Percentiles rank a stretch among this genome's conserved stretches.
Evolutionary conservation across 2,797 vertebrate species (phyloP).

Genomic region (Petrocephalus sullivani): DNA sequence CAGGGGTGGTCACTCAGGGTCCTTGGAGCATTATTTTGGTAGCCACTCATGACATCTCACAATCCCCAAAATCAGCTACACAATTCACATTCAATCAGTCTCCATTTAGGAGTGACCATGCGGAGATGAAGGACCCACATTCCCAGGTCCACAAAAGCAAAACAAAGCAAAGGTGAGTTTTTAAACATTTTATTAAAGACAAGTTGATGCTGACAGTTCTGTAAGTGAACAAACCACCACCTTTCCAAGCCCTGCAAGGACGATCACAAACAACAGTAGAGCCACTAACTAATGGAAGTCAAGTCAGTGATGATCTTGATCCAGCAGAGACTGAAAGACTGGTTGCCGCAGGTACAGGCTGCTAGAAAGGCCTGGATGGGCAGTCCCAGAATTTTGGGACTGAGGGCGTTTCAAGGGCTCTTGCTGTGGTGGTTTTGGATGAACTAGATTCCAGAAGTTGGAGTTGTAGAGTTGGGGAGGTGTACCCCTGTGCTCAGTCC

Average conservation of each 20-base stretch:
- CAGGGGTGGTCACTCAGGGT: too few relatives aligned
- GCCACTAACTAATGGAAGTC: neutral
- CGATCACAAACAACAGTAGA: neutral
- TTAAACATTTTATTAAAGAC: neutral
- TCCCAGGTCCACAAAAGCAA: neutral
- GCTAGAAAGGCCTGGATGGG: neutral
- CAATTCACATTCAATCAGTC: too few relatives aligned
- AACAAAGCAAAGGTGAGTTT: neutral
- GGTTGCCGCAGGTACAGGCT: neutral
- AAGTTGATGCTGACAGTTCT: neutral
- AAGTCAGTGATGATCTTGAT: neutral
- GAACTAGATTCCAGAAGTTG: neutral
- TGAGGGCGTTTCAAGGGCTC: neutral
- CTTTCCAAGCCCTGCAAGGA: neutral
- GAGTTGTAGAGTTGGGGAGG: neutral
- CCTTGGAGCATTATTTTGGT: too few relatives aligned
- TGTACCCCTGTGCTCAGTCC: neutral
- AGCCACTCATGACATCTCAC: too few relatives aligned
- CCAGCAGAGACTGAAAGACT: neutral
- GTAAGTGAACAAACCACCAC: neutral
- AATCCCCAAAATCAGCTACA: too few relatives aligned
- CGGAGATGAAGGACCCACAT: neutral
- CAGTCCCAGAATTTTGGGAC: neutral
- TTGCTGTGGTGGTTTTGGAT: neutral
- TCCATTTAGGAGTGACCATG: too few relatives aligned